phyloP scores from a whole-genome alignment of 2,888 invertebrate species.

The Oscheius sp. region DNA sequence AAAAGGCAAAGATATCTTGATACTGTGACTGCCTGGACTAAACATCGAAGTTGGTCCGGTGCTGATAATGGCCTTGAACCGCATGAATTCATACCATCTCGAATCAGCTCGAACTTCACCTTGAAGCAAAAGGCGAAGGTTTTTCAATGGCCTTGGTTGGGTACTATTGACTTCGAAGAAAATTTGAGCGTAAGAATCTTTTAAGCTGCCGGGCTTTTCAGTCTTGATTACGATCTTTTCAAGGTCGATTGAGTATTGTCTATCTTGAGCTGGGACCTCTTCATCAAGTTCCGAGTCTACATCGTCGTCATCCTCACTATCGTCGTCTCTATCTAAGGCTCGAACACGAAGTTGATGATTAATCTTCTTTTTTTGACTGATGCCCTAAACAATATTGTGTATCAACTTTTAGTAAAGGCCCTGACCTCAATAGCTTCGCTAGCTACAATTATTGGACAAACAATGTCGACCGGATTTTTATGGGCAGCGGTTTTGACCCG shows the following conservation, averaged over 20 bases:
- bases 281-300: slow-evolving; percentile 52
- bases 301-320: slow-evolving; percentile 58
- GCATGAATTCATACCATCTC: slow-evolving; percentile 60
- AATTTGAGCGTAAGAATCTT: slow-evolving; percentile 47
- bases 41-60: slow-evolving; percentile 35
- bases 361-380: slow-evolving; percentile 8
- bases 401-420: too few species aligned
- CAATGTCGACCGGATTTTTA: slow-evolving; percentile 40
- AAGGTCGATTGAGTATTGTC: slow-evolving; percentile 50
- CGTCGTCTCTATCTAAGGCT: slow-evolving; percentile 52
- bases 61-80: slow-evolving; percentile 57
- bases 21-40: slow-evolving; percentile 48
- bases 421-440: slow-evolving; percentile 43
- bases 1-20: slow-evolving; percentile 54
- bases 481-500: slow-evolving; percentile 43
- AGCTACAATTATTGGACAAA: slow-evolving; percentile 49
- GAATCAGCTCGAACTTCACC: slow-evolving; percentile 52
- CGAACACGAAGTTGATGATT: slow-evolving; percentile 32
- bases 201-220: slow-evolving; percentile 30
- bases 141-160: slow-evolving; percentile 38
- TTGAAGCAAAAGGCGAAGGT: slow-evolving; percentile 45
- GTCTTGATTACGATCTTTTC: slow-evolving; percentile 40
- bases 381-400: neutral
- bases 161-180: slow-evolving; percentile 46
- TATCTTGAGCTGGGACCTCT: slow-evolving; percentile 21